Evolutionary conservation across 2,888 invertebrate genomes (phyloP), one percentile per base, ranked within the genome.

Genomic region (Sesamia inferens): DNA sequence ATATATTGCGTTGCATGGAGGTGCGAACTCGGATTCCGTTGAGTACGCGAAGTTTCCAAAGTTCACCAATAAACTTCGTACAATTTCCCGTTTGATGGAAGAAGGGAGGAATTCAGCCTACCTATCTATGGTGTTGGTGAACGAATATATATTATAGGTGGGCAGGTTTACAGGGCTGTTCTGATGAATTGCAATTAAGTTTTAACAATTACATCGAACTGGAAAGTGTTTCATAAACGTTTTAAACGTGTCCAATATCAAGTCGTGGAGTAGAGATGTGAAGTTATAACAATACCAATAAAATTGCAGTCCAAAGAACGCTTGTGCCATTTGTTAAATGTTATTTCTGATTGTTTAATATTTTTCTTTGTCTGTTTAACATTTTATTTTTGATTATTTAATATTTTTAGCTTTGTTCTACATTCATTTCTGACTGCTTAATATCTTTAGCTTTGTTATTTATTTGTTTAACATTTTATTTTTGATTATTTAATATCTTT

Each of bases 41-140:
- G 65, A 68, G 68, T 68, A 58, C 63, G 44, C 39, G 51, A 68
- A 78, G 71, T 76, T 78, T 42, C 63, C 55, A 55, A 78, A 81
- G 70, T 81, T 81, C 58, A n/a, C 58, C 61, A 84, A 73, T 74
- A 74, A 84, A 78, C 70, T 74, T 74, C 47, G 61, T 73, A 59
- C 64, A 77, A 71, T 81, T 84, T 77, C 62, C 80, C 61, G 44
- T 76, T 57, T 72, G 61, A 69, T 22, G 63, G 55, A 65, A 79
- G 68, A 55, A 79, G 61, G 61, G 61, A 58, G 55, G 51, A 48
- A 58, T 70, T 64, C 62, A 42, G 48, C 24, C 63, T 58, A 6
- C 24, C 63, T 58, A 6, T 24, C 11, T 31, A 6, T 58, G 31
- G 16, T 61, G 14, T 31, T 22, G 22, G 44, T 19, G 58, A 19